Conservation (phyloP, 2,797 vertebrate species). For the Cryptoblepharus egeriae region DNA sequence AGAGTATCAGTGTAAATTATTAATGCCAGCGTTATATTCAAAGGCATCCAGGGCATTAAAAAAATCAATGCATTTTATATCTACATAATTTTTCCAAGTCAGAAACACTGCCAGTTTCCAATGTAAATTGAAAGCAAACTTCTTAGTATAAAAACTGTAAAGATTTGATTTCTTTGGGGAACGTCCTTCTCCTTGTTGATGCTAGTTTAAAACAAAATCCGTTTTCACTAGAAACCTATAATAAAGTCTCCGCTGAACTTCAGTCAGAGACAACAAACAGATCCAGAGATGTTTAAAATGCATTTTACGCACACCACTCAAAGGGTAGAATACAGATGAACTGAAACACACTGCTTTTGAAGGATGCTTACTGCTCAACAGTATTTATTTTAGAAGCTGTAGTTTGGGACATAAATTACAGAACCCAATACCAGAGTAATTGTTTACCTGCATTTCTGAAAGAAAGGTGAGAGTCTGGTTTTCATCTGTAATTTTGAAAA, state of each 20-base stretch:
- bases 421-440: background rate
- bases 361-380: background rate
- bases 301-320: constrained; percentile 6
- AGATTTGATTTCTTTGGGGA: constrained; percentile 20
- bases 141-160: constrained; percentile 31
- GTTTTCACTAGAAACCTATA: background rate
- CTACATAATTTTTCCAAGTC: constrained; percentile 28
- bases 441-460: constrained; percentile 11
- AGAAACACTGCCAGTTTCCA: constrained; percentile 30
- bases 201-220: constrained; percentile 20
- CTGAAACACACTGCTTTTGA: constrained; percentile 1
- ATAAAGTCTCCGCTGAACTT: constrained; percentile 26
- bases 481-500: constrained; percentile 6
- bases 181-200: background rate
- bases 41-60: constrained; percentile 19
- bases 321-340: constrained; percentile 23
- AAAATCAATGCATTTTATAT: constrained; percentile 49
- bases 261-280: background rate
- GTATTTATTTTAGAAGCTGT: constrained; percentile 5
- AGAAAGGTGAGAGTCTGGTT: constrained; percentile 25
- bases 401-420: constrained; percentile 12
- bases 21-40: constrained; percentile 42
- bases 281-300: constrained; percentile 30
- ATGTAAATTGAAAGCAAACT: constrained; percentile 36
- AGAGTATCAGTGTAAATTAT: constrained; percentile 36